Evolutionary conservation across 2,888 invertebrate species (phyloP), one percentile per base, ranked within the genome.

Genomic region (Eupithecia centaureata): DNA sequence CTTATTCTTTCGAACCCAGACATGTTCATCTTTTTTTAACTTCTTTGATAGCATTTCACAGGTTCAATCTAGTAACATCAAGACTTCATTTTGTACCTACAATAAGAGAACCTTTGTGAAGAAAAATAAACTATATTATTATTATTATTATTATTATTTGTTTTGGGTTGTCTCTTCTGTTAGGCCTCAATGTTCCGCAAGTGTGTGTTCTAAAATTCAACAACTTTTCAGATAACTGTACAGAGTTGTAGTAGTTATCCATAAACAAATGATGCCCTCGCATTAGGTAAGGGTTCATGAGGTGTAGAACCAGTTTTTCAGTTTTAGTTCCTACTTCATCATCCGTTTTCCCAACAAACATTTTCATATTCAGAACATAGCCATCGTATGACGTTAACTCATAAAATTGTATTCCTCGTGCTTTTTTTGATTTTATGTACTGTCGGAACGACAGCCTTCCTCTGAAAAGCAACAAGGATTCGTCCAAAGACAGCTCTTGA

Each of bases 381-480:
- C 78, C 80, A 71, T 79, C 76, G 27, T 58, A 51, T 22, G 77
- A 74, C 18, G 79, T 74, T 28, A 79, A 70, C 59, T 67, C 75
- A 69, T 76, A 78, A 62, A 77, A 79, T 59, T 79, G 78, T 61
- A 80, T 78, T 25, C 77, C 77, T 4, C 74, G 71, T 32, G 47
- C 47, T 47, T 47, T 47, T n/a, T 47, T 47, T 47, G 47, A 47
- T 47, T 47, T 47, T 47, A 47, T 77, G 73, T 61, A 78, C 78
- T 63, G 78, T 79, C 54, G 15, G 30, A 56, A 56, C 15, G 33
- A 38, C 42, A 57, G 38, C 28, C 54, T 38, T 42, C 76, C 78
- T 61, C 77, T 64, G 63, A 70, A 77, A 47, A 77, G 67, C 27
- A 79, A 38, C 25, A 78, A 59, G 8, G 78, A 77, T 62, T 78